Evolutionary conservation across 2,888 invertebrate species (phyloP), one percentile per base, ranked within the genome.

Genomic region (Saturnia japonica): DNA sequence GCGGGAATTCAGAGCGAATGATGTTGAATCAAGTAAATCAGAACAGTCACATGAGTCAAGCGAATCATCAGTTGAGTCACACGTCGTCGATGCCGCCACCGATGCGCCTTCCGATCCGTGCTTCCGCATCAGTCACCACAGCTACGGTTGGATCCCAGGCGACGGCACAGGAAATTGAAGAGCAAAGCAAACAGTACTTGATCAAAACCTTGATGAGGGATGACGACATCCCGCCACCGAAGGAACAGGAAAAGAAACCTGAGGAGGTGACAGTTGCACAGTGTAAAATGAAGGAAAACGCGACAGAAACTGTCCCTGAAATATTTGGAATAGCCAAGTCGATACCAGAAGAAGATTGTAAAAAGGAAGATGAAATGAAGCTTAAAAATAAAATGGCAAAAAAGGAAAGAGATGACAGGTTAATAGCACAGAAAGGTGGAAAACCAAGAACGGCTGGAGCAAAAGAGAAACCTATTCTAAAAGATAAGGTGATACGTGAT

Each of bases 181-280:
- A 96, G 73, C 96, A 96, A 83, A 95, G 95, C 87, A 95, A 96
- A 81, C 97, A 97, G 91, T 97, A 97, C 94, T 95, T 98, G 66
- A 97, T 98, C 79, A 98, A 98, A 94, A 98, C 98, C 0, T 94
- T 98, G 74, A 98, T 98, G 75, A 97, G 98, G 60, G 96, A 97
- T 84, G 94, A 98, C 82, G 98, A 98, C 82, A 96, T 96, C 3
- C 96, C 97, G 90, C 96, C 96, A 43, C 80, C 95, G 88, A 78
- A 94, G 85, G 77, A 95, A 82, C 95, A 88, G 85, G 95, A 95
- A 69, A 94, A 94, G 73, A 95, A 95, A 78, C 91, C 90, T 6
- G 94, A 95, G 64, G 95, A 95, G 75, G 82, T 95, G 19, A 95
- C 95, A 0, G 90, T 91, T 51, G 91, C 90, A 1, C 91, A 89